Conservation (phyloP, 53 echinoderm and acorn worm species). For the Astropecten irregularis region DNA sequence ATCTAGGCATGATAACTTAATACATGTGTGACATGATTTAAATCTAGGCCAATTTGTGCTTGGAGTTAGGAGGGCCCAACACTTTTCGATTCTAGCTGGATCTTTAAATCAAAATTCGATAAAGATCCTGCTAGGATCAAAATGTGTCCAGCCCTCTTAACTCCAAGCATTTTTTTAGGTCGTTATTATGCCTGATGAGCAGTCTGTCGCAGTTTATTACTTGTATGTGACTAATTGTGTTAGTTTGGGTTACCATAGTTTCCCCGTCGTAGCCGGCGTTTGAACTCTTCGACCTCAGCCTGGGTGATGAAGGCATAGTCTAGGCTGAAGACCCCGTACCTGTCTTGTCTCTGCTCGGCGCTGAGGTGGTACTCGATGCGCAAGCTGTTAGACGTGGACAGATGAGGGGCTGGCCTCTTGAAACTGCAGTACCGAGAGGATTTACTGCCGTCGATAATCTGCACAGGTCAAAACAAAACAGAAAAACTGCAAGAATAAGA, state of each 20-base stretch:
- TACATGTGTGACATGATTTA: no score
- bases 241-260: slow-evolving; percentile 49
- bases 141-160: no score
- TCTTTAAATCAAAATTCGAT: no score
- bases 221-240: no score
- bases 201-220: no score
- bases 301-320: slow-evolving; percentile 48
- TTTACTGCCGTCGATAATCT: slow-evolving; percentile 53
- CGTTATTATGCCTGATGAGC: no score
- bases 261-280: slow-evolving; percentile 20
- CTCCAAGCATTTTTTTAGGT: no score
- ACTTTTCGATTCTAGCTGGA: no score
- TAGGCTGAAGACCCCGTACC: slow-evolving; percentile 56
- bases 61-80: no score
- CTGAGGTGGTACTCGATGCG: slow-evolving; percentile 51
- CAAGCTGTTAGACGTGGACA: slow-evolving; percentile 34
- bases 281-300: slow-evolving; percentile 19
- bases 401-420: slow-evolving; percentile 46
- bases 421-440: slow-evolving; percentile 46
- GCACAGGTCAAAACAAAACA: neutral
- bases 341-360: neutral
- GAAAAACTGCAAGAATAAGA: neutral
- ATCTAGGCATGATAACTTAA: no score
- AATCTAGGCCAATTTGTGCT: no score
- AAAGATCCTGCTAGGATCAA: no score